These are phyloP conservation scores for Poicephalus gulielmi DNA, from an alignment of 2,113 vertebrate species.

Conservation along the genomic window DNA sequence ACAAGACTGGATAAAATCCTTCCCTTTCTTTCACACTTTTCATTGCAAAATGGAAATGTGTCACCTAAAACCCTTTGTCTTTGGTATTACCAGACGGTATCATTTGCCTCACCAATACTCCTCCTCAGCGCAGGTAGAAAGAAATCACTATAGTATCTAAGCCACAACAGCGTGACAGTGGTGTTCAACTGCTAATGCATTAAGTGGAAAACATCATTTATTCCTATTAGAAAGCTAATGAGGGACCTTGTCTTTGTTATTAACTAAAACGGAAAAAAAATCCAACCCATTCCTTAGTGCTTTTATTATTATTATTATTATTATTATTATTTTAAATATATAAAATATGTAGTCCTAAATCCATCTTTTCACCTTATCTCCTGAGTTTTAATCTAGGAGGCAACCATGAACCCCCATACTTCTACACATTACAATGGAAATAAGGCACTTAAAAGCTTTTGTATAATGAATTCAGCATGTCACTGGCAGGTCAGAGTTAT, in stretches of 20 bases:
- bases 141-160: background rate
- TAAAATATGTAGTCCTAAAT: background rate
- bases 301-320: background rate
- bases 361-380: background rate
- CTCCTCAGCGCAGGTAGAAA: background rate
- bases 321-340: background rate
- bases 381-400: background rate
- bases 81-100: background rate
- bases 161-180: background rate
- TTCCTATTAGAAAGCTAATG: background rate
- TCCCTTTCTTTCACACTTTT: background rate
- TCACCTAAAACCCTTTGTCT: background rate
- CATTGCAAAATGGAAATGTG: background rate
- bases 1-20: background rate
- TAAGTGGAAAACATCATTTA: background rate
- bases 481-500: background rate
- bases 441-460: background rate
- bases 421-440: background rate
- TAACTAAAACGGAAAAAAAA: background rate
- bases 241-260: background rate
- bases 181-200: background rate
- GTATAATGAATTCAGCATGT: background rate
- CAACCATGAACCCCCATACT: background rate
- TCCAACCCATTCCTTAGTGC: background rate
- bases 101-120: background rate